phyloP scores from a whole-genome alignment of 2,888 invertebrate species.

The Erannis defoliaria region DNA sequence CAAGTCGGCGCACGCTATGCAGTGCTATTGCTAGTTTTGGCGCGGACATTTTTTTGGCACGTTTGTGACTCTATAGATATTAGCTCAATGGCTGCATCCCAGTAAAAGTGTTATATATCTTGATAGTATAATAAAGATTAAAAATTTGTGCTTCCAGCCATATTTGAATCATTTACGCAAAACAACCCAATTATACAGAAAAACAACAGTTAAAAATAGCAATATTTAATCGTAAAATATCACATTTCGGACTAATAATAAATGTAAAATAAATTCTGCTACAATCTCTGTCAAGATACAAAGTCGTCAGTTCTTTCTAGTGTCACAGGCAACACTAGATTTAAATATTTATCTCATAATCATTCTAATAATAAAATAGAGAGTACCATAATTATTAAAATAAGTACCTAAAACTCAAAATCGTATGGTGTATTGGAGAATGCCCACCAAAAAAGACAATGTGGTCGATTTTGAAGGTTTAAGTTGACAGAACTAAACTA shows the following conservation, averaged over 20 bases:
- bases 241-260: slow-evolving; percentile 28
- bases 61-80: too few species aligned
- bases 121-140: too few species aligned
- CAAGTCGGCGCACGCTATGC: too few species aligned
- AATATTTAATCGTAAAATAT: slow-evolving; percentile 48
- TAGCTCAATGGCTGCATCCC: too few species aligned
- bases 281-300: neutral
- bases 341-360: neutral
- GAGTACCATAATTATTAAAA: neutral
- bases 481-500: too few species aligned
- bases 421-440: neutral
- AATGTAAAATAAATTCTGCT: slow-evolving; percentile 21
- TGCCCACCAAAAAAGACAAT: neutral
- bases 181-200: neutral
- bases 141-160: too few species aligned
- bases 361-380: neutral
- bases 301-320: neutral
- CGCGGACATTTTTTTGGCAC: too few species aligned
- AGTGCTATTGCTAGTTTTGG: too few species aligned
- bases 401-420: neutral
- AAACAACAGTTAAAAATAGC: slow-evolving; percentile 8
- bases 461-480: too few species aligned
- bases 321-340: neutral
- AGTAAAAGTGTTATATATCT: too few species aligned
- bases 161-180: too few species aligned